A percentile compares a stretch with the other conserved stretches of the same genome.
phyloP scores from a whole-genome alignment of 2,888 invertebrate species.

The Melanostoma mellinum region DNA sequence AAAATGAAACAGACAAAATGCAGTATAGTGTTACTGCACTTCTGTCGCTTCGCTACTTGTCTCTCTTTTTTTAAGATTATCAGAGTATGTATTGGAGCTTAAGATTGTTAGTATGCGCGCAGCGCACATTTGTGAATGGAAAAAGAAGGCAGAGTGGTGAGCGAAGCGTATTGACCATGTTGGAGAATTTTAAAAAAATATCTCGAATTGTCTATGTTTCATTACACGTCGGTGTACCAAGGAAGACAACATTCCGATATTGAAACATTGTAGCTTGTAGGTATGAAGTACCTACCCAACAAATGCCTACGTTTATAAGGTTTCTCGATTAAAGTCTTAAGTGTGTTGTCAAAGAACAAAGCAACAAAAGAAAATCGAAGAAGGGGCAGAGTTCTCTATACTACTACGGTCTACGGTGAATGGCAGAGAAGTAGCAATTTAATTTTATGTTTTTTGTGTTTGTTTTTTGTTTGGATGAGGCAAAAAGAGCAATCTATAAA shows the following conservation, averaged over 20 bases:
- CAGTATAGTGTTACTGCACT: conserved; percentile 48
- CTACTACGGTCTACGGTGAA: background rate
- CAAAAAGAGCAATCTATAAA: conserved; percentile 3
- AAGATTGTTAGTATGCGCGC: conserved; percentile 19
- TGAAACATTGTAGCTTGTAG: conserved; percentile 21
- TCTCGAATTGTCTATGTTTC: conserved; percentile 14
- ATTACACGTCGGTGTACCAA: conserved; percentile 35
- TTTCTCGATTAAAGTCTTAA: conserved; percentile 53
- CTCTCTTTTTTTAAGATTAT: conserved; percentile 28
- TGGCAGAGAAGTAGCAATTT: conserved; percentile 33
- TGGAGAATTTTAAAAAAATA: background rate
- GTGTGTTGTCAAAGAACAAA: conserved; percentile 45
- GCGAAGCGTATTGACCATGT: background rate
- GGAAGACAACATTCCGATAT: conserved; percentile 71
- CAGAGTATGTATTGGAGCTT: conserved; percentile 8
- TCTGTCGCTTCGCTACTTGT: background rate
- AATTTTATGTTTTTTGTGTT: conserved; percentile 11
- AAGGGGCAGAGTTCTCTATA: conserved; percentile 27
- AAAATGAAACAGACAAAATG: conserved; percentile 50
- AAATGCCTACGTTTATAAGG: conserved; percentile 50
- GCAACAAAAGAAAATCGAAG: conserved; percentile 32
- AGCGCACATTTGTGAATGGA: conserved; percentile 56
- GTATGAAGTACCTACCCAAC: background rate
- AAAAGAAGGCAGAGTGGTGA: conserved; percentile 32
- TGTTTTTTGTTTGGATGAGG: conserved; percentile 3